Base-by-base conservation (phyloP, 2,888 invertebrate species). In the Heliconius hortense region DNA sequence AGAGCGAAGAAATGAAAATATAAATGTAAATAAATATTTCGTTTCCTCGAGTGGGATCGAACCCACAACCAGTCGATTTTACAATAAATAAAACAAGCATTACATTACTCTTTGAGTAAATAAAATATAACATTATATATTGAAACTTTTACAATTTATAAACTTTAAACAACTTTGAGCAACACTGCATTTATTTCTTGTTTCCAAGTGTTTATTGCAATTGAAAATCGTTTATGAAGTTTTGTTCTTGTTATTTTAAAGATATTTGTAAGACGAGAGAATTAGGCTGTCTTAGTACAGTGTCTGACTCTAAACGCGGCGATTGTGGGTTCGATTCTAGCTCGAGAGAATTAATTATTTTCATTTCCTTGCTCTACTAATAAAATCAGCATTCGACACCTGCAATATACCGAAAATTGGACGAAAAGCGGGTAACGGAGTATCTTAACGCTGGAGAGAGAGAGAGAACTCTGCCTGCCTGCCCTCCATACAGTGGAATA, bases 61-160 rank as follows among this genome's bases (percentile, higher is more conserved):
- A 31, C 7, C 8, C 31, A 31, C 31, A 31, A 31, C 5, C 31
- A 31, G 31, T 31, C 31, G 31, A 31, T 0, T 31, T 31, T 31
- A 56, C 4, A 24, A 24, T 13, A 60, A 26, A 60, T 26, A 15
- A 60, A 60, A 60, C 5, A 60, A 60, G 15, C 15, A 15, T 60
- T 24, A 26, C 13, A 26, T 60, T n/a, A 24, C 0, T 39, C n/a
- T 39, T 39, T 39, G 15, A 39, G 66, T 15, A 66, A 66, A 66
- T 66, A 66, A 66, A 66, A 66, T 66, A 66, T 66, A 24, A 24
- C 66, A 24, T 64, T n/a, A 35, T n/a, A 64, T 39, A 39, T 66
- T 39, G 64, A 24, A 66, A 66, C 64, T 66, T 66, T n/a, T 39
- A 64, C 64, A 64, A 64, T 64, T 64, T 66, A 13, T 39, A 66